These are phyloP conservation scores for Cistogaster globosa DNA, from an alignment of 2,888 invertebrate species.

Conservation along the genomic window DNA sequence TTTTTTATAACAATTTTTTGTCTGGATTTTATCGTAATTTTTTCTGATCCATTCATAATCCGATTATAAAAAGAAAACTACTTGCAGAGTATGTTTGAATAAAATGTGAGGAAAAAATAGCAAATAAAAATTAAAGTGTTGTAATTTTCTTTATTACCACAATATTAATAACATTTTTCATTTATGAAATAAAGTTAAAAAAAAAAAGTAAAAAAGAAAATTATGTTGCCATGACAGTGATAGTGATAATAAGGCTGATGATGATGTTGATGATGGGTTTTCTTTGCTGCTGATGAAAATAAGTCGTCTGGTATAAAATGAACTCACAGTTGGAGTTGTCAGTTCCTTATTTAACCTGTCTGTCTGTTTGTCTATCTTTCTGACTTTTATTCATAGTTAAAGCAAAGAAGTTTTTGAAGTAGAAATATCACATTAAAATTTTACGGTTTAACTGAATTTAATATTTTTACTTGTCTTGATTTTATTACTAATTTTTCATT, in stretches of 20 bases:
- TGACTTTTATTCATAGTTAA: not conserved
- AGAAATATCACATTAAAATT: conserved; percentile 22
- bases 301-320: conserved; percentile 27
- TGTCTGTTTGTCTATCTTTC: conserved; percentile 10
- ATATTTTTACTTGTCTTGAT: not conserved
- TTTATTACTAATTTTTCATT: too few relatives aligned
- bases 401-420: conserved; percentile 45
- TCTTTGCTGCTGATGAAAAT: conserved; percentile 20
- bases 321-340: conserved; percentile 59
- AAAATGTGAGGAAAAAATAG: not conserved
- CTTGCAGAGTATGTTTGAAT: not conserved
- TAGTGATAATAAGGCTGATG: not conserved
- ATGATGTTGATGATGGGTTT: conserved; percentile 21
- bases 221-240: conserved; percentile 5
- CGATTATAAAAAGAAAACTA: conserved; percentile 54
- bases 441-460: conserved; percentile 28
- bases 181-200: not conserved
- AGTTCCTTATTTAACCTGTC: conserved; percentile 27
- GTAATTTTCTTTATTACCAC: conserved; percentile 65
- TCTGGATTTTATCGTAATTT: conserved; percentile 59
- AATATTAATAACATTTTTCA: conserved; percentile 60
- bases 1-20: conserved; percentile 35
- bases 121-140: conserved; percentile 37
- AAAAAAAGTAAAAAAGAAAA: not conserved
- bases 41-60: conserved; percentile 66